Evolutionary conservation across 2,888 invertebrate genomes (phyloP).

Genomic region (Parnassius apollo): DNA sequence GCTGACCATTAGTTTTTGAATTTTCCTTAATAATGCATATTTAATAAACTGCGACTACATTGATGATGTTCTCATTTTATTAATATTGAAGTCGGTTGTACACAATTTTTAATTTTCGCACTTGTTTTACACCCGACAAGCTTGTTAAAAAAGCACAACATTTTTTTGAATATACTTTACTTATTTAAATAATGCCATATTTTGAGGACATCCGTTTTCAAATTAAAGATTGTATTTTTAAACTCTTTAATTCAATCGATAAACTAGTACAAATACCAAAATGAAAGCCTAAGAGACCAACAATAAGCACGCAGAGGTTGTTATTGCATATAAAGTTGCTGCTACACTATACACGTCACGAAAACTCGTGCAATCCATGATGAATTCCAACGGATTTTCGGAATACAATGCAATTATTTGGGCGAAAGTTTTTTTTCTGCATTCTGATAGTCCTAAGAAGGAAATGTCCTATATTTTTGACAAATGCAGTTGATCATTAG

Average conservation of each 20-base stretch:
- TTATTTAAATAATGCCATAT: too few species aligned
- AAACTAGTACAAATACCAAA: constrained; percentile 10
- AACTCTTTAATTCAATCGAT: background rate
- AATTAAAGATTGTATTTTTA: constrained; percentile 1
- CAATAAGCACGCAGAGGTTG: background rate
- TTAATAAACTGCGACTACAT: too few species aligned
- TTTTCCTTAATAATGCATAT: too few species aligned
- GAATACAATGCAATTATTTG: constrained; percentile 29
- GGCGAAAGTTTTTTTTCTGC: constrained; percentile 49
- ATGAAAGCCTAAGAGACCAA: constrained; percentile 3
- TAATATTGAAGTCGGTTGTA: too few species aligned
- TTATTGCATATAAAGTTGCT: constrained; percentile 6
- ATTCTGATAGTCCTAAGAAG: constrained; percentile 48
- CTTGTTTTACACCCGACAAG: too few species aligned
- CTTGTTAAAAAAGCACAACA: too few species aligned
- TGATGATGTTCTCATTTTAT: too few species aligned
- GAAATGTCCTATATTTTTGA: constrained; percentile 57
- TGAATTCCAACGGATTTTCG: constrained; percentile 24
- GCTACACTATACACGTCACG: constrained; percentile 1
- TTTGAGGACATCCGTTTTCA: constrained; percentile 4
- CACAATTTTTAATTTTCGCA: too few species aligned
- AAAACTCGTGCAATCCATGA: constrained; percentile 4
- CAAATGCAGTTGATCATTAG: constrained; percentile 54
- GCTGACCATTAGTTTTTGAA: too few species aligned
- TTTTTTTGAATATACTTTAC: too few species aligned